phyloP scores from a whole-genome alignment of 2,113 vertebrate species.

The Microtus oregoni region DNA sequence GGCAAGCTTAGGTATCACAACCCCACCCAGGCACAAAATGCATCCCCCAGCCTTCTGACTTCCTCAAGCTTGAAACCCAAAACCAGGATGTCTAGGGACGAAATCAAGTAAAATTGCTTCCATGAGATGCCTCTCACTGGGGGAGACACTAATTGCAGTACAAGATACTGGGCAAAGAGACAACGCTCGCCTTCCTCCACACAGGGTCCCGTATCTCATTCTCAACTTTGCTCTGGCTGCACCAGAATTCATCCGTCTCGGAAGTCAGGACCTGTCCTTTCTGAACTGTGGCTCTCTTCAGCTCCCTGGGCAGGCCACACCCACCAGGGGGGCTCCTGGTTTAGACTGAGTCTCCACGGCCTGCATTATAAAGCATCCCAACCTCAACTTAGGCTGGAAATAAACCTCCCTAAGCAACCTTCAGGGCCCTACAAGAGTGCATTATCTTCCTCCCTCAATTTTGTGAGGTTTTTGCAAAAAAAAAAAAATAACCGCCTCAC shows the following conservation, averaged over 20 bases:
- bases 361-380: slow-evolving; percentile 45
- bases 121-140: slow-evolving; percentile 50
- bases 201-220: background rate
- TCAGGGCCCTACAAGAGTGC: background rate
- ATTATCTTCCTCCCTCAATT: background rate
- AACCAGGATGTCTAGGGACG: slow-evolving; percentile 73
- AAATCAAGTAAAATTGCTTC: slow-evolving; percentile 75
- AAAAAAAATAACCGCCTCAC: slow-evolving; percentile 72
- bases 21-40: slow-evolving; percentile 2
- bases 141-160: slow-evolving; percentile 30
- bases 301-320: background rate
- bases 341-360: background rate
- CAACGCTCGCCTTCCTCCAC: background rate
- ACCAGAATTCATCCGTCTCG: background rate
- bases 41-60: slow-evolving; percentile 41
- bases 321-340: background rate
- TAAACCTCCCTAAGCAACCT: background rate
- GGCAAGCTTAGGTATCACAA: background rate
- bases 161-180: background rate
- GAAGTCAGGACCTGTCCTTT: background rate
- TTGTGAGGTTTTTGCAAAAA: slow-evolving; percentile 72
- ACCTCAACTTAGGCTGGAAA: slow-evolving; percentile 12
- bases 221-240: background rate
- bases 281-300: background rate
- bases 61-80: slow-evolving; percentile 72